Evolutionary conservation across 2,888 invertebrate genomes (phyloP), one percentile per base, ranked within the genome.

Genomic region (Brenthis daphne): DNA sequence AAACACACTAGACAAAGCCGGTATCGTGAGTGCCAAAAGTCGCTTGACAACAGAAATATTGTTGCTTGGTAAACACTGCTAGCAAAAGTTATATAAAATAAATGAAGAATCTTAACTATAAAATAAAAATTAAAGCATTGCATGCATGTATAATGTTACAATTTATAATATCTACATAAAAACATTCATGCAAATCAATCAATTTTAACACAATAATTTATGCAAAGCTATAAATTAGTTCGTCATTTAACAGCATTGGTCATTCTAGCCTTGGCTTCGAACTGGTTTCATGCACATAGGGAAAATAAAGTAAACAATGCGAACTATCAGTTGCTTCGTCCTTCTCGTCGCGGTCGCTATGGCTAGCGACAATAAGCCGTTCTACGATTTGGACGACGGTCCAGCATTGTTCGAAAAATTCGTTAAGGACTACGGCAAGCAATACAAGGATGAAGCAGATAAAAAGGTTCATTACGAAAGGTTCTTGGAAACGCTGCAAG

Each of bases 381-480:
- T 47, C 4, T 57, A 57, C 4, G 16, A 57, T 16, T 5, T 57
- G 2, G 3, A 43, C 1, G 16, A 57, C 11, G 57, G 37, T 4
- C 37, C 57, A 37, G 16, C 24, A 0, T 50, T 82, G 12, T 87
- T 86, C 48, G 79, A 79, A 0, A 53, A 79, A n/a, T 87, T 82
- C 68, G 70, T 82, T 1, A 75, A 77, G 57, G 79, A 84, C 0
- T 71, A 76, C 68, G 68, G 82, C 47, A 83, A 74, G 71, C 29
- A 69, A 3, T 87, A 86, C 69, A 81, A 80, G 56, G 77, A 82
- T 74, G 79, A 77, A 0, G 79, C 69, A 0, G 87, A 87, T 50
- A 79, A 66, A 70, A 67, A 78, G 0, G 24, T 43, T 1, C 87
- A 84, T 68, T 85, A 72, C 58, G 54, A 75, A 48, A 78, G 79